Conservation (phyloP, 2,113 vertebrate genomes). For the Zapus hudsonius region DNA sequence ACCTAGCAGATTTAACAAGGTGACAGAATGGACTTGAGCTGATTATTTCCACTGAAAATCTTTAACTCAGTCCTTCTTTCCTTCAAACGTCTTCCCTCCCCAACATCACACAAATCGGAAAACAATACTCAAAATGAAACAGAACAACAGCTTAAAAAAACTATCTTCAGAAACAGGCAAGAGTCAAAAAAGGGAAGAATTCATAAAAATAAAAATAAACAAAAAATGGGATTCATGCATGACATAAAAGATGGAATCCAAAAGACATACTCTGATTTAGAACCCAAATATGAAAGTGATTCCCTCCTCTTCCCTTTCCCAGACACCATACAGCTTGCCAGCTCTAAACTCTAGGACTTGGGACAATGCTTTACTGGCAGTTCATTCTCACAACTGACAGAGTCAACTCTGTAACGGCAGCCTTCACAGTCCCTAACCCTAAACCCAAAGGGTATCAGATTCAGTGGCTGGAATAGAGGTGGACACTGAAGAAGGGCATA, state of each 20-base stretch:
- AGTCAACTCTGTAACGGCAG: background rate
- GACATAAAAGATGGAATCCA: too few species aligned
- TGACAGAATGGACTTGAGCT: background rate
- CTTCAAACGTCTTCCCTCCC: background rate
- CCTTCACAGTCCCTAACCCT: background rate
- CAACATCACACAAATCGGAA: slow-evolving; percentile 33
- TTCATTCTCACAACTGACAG: too few species aligned
- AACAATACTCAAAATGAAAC: slow-evolving; percentile 9
- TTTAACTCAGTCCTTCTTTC: background rate
- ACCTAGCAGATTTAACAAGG: background rate
- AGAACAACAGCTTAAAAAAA: background rate
- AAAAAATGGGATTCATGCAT: background rate
- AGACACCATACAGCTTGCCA: background rate
- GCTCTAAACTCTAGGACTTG: background rate
- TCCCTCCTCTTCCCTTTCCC: background rate
- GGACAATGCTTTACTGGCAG: slow-evolving; percentile 12
- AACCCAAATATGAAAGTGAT: slow-evolving; percentile 1
- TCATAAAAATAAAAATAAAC: slow-evolving; percentile 51
- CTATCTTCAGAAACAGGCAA: slow-evolving; percentile 12
- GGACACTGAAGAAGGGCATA: background rate
- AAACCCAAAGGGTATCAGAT: background rate
- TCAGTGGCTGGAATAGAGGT: background rate
- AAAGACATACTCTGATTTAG: slow-evolving; percentile 35
- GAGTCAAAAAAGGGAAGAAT: slow-evolving; percentile 15
- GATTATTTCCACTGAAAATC: background rate